Evolutionary conservation across 1,140 invertebrate species (phyloP).

Genomic region (Sarcophaga peregrina): DNA sequence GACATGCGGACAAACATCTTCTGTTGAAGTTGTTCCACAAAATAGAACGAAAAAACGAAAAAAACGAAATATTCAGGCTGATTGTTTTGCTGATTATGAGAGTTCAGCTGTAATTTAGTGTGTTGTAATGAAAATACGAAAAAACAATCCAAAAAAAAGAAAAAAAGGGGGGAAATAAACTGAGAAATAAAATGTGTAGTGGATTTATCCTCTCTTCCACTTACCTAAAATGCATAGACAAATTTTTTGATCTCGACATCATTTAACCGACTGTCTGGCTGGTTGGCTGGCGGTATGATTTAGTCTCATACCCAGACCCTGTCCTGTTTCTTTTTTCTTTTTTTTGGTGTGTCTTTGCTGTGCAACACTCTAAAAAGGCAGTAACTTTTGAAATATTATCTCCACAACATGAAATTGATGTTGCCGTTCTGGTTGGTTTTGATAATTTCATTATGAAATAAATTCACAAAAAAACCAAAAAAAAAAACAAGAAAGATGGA

Average conservation of each 20-base stretch:
- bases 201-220: too few species aligned
- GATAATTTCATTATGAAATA: not conserved
- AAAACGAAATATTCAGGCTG: conserved; percentile 7
- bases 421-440: not conserved
- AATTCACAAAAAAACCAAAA: not conserved
- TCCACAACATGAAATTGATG: not conserved
- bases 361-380: not conserved
- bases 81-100: conserved; percentile 25
- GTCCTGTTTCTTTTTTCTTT: not conserved
- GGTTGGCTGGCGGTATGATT: too few species aligned
- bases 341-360: not conserved
- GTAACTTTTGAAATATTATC: conserved; percentile 15
- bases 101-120: conserved; percentile 30
- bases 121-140: conserved; percentile 22
- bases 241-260: too few species aligned
- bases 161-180: too few species aligned
- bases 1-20: not conserved
- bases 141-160: too few species aligned
- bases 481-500: too few species aligned
- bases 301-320: not conserved
- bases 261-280: too few species aligned
- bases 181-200: too few species aligned
- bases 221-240: too few species aligned
- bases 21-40: conserved; percentile 1
- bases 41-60: too few species aligned